Evolutionary conservation across 2,113 vertebrate genomes (phyloP).

Genomic region (Cheirogaleus medius): DNA sequence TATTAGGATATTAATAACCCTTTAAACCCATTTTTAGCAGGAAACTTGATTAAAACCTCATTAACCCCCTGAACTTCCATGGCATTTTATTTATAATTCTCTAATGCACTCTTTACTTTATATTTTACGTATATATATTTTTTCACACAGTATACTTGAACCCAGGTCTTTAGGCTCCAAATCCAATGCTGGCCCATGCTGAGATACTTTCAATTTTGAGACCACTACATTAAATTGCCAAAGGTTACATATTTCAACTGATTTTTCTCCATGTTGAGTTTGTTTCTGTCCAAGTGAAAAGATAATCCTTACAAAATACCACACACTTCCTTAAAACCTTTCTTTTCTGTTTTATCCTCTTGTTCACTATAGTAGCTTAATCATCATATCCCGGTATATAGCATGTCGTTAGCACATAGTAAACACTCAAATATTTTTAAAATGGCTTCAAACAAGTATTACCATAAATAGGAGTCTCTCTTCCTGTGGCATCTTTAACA

Average conservation of each 20-base stretch:
- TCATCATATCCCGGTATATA: not conserved
- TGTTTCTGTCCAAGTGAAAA: conserved; percentile 32
- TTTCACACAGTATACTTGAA: not conserved
- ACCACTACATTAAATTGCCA: not conserved
- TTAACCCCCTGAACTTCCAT: not conserved
- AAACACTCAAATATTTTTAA: not conserved
- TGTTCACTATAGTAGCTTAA: not conserved
- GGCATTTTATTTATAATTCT: conserved; percentile 26
- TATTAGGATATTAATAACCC: not conserved
- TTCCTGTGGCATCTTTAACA: not conserved
- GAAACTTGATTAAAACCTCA: not conserved
- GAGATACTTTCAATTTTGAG: not conserved
- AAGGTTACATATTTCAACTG: not conserved
- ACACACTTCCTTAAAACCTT: not conserved
- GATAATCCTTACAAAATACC: not conserved
- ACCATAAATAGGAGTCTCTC: not conserved
- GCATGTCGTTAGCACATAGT: not conserved
- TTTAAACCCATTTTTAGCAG: not conserved
- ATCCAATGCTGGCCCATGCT: not conserved
- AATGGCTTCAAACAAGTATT: not conserved
- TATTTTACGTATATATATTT: not conserved
- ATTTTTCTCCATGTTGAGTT: not conserved
- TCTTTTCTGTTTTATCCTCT: not conserved
- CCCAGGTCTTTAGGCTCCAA: conserved; percentile 27
- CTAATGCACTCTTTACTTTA: not conserved